A percentile compares a stretch with the other conserved stretches of the same genome.
Evolutionary conservation across 1,140 invertebrate species (phyloP).

Genomic region (Aplysia californica): DNA sequence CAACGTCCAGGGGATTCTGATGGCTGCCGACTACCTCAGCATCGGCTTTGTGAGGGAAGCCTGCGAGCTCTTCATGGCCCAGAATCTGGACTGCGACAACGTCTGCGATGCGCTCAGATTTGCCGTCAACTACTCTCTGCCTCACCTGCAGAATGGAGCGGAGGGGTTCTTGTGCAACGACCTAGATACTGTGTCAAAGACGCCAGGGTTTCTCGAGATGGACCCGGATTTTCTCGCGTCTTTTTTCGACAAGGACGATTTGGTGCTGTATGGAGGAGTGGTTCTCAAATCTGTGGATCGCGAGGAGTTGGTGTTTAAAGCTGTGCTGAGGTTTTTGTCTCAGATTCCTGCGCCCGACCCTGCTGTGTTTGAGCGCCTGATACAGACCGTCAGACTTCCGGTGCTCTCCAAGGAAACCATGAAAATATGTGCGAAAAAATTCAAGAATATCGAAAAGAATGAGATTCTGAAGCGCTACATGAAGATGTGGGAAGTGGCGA

Average conservation of each 20-base stretch:
- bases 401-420: not conserved
- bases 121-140: not conserved
- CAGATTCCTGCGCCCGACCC: not conserved
- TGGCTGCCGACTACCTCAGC: conserved; percentile 16
- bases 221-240: not conserved
- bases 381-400: not conserved
- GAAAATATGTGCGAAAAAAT: not conserved
- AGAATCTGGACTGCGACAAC: not conserved
- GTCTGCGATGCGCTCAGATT: conserved; percentile 11
- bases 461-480: not conserved
- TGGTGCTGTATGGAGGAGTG: not conserved
- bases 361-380: not conserved
- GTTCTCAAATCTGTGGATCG: not conserved
- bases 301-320: not conserved
- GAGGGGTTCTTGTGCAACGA: not conserved
- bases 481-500: not conserved
- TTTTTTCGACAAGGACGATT: conserved; percentile 4
- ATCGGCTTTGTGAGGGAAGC: not conserved
- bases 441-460: not conserved
- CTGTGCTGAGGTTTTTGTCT: conserved; percentile 12
- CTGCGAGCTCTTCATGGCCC: conserved; percentile 4
- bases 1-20: conserved; percentile 9
- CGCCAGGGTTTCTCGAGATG: not conserved
- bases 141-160: not conserved
- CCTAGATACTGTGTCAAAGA: not conserved